Evolutionary conservation across 2,797 vertebrate genomes (phyloP).

Genomic region (Pangasius djambal): DNA sequence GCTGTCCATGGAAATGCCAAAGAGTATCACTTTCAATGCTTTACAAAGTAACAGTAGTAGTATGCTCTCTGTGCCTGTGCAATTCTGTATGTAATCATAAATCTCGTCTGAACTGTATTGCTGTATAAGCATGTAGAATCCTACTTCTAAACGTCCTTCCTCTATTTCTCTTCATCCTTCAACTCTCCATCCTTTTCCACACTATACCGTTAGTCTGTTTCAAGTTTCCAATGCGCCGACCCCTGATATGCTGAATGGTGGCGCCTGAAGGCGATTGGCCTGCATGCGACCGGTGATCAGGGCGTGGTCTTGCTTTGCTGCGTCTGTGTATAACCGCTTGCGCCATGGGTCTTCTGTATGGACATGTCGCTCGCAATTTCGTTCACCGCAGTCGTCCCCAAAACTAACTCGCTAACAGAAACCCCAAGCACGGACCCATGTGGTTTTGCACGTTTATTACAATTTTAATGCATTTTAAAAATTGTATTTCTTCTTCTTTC

Average conservation of each 20-base stretch:
- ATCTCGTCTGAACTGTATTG: not conserved
- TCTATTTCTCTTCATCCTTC: conserved; percentile 49
- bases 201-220: conserved; percentile 80
- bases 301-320: conserved; percentile 48
- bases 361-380: not conserved
- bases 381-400: not conserved
- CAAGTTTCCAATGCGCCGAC: conserved; percentile 86
- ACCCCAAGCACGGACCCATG: not conserved
- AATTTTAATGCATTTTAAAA: conserved; percentile 30
- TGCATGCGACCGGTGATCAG: conserved; percentile 66
- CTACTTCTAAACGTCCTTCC: conserved; percentile 52
- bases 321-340: conserved; percentile 48
- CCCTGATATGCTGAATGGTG: conserved; percentile 86
- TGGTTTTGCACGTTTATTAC: conserved; percentile 33
- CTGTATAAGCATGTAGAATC: not conserved
- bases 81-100: conserved; percentile 18
- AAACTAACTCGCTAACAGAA: conserved; percentile 58
- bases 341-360: conserved; percentile 54
- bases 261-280: conserved; percentile 77
- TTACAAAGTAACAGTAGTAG: not conserved
- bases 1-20: conserved; percentile 66
- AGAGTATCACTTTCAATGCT: conserved; percentile 34
- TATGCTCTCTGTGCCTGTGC: not conserved
- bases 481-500: conserved; percentile 64
- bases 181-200: conserved; percentile 61